A percentile compares a stretch with the other conserved stretches of the same genome.
These are phyloP conservation scores for Zygogramma bicolorata DNA, from an alignment of 2,888 invertebrate species.

Conservation along the genomic window DNA sequence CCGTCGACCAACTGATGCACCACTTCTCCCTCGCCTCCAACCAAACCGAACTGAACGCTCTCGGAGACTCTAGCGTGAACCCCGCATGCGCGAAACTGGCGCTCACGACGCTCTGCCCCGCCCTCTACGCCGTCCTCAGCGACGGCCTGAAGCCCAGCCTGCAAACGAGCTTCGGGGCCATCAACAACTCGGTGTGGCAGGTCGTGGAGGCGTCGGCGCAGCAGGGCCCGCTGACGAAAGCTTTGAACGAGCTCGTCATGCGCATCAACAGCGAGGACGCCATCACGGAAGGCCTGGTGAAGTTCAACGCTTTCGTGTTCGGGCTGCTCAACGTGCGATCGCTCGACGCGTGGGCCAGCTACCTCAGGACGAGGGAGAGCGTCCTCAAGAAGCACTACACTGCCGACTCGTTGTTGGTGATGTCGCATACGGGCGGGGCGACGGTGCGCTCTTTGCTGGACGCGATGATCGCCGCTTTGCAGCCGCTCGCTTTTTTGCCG, in stretches of 20 bases:
- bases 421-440: slow-evolving; percentile 73
- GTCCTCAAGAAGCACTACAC: slow-evolving; percentile 85
- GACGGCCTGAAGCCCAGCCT: slow-evolving; percentile 86
- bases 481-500: slow-evolving; percentile 82
- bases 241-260: slow-evolving; percentile 85
- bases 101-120: slow-evolving; percentile 83
- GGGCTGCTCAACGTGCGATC: slow-evolving; percentile 87
- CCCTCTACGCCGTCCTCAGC: slow-evolving; percentile 84
- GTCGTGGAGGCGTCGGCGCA: slow-evolving; percentile 90
- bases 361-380: slow-evolving; percentile 85
- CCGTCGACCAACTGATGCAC: slow-evolving; percentile 80
- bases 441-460: slow-evolving; percentile 76
- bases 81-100: slow-evolving; percentile 81
- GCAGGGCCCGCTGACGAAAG: slow-evolving; percentile 86
- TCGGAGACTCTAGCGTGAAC: slow-evolving; percentile 73
- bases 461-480: slow-evolving; percentile 80
- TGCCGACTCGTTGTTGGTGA: slow-evolving; percentile 78
- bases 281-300: slow-evolving; percentile 85
- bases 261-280: slow-evolving; percentile 86
- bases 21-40: slow-evolving; percentile 78
- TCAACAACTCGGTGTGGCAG: slow-evolving; percentile 90
- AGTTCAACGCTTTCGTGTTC: slow-evolving; percentile 90
- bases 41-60: slow-evolving; percentile 71
- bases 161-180: slow-evolving; percentile 87
- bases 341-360: slow-evolving; percentile 92